Percentiles rank a stretch among this genome's conserved stretches.
Evolutionary conservation across 2,113 vertebrate genomes (phyloP).

Genomic region (Silurus meridionalis): DNA sequence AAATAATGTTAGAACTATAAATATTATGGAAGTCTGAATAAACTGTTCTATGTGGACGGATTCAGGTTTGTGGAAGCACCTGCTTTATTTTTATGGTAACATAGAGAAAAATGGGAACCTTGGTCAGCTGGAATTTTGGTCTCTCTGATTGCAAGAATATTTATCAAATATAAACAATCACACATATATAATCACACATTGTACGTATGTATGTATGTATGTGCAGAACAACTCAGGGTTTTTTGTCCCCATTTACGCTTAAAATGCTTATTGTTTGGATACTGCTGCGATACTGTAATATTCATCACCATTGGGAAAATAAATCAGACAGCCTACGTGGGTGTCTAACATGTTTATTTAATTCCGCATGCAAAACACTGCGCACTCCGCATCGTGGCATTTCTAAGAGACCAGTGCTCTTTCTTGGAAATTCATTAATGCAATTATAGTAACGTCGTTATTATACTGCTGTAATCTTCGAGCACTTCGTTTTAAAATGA

Average conservation of each 20-base stretch:
- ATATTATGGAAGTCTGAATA: neutral
- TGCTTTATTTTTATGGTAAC: neutral
- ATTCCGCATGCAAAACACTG: neutral
- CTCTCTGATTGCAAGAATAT: neutral
- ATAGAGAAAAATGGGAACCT: neutral
- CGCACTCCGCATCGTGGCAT: neutral
- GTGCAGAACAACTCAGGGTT: neutral
- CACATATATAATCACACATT: neutral
- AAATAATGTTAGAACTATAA: neutral
- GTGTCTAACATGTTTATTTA: conserved; percentile 6
- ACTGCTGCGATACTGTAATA: neutral
- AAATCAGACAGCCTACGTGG: neutral
- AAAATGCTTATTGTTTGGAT: neutral
- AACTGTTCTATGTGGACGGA: neutral
- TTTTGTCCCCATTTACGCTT: neutral
- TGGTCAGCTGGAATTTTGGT: neutral
- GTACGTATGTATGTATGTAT: neutral
- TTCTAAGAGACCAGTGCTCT: neutral
- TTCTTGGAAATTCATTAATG: neutral
- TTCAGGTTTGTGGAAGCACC: no score
- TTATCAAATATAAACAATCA: neutral
- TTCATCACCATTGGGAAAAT: neutral
- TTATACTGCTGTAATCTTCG: neutral
- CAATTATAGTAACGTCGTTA: neutral
- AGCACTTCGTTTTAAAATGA: neutral